Evolutionary conservation across 2,797 vertebrate genomes (phyloP), one percentile per base, ranked within the genome.

Genomic region (Triplophysa yarkandensis): DNA sequence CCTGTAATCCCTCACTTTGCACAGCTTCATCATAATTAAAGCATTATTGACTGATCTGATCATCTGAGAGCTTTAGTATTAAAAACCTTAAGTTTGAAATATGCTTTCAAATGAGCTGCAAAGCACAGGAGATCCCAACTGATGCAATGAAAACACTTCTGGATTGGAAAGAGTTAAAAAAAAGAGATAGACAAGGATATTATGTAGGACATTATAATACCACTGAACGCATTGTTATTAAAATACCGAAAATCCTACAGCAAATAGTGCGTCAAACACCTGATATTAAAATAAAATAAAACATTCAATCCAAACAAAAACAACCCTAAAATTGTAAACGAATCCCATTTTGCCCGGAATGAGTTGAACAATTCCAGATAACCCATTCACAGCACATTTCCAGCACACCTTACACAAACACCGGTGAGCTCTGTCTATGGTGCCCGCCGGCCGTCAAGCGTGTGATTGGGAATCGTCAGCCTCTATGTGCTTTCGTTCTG

Each of bases 21-120:
- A 86, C 84, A 84, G 81, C 80, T 77, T 86, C 84, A 85, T 83
- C 71, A 80, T 87, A 83, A 90, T 86, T 85, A 87, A 79, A 80
- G 84, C 85, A 89, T 86, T 86, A 83, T 80, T 80, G 60, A 74
- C 43, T 75, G 81, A 88, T 87, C 83, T 68, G 60, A 79, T 79
- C 46, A 71, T 77, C 64, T 54, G 36, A 74, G 83, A 69, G 80
- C 78, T 43, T 71, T 82, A 41, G 62, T 82, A 74, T 75, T 77
- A 63, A 68, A 78, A 85, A 87, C 70, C 82, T 77, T 82, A 84
- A 74, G 81, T 79, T 71, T 83, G 27, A 83, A 87, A 88, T 86
- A 82, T 76, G 77, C 43, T 81, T 60, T 16, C 48, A 71, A 77
- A 69, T 23, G 23, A 72, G 43, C 36, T 11, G 39, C 27, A 21